These are phyloP conservation scores for Hyphantria cunea DNA, from an alignment of 1,140 invertebrate genomes.

Conservation along the genomic window DNA sequence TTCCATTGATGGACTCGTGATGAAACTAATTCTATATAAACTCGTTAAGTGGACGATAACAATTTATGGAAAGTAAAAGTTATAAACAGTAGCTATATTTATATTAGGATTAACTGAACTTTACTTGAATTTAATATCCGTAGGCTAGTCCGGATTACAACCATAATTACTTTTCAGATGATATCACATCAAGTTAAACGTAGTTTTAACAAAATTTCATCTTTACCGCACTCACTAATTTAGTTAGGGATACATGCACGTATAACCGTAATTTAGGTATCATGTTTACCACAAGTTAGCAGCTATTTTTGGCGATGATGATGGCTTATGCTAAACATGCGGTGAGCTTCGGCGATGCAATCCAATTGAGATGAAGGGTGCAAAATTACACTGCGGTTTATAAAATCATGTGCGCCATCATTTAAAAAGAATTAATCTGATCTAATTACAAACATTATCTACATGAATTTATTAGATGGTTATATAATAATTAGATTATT, in stretches of 20 bases:
- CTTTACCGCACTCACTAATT: constrained; percentile 22
- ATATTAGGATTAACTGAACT: no score
- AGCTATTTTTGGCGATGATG: constrained; percentile 6
- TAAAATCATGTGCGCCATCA: not conserved
- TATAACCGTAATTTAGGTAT: constrained; percentile 12
- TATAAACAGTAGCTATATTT: no score
- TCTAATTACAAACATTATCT: no score
- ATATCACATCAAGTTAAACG: constrained; percentile 16
- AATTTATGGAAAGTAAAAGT: no score
- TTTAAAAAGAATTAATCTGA: not conserved
- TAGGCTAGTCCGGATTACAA: constrained; percentile 24
- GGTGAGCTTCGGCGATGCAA: not conserved
- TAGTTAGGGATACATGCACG: constrained; percentile 8
- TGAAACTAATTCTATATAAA: no score
- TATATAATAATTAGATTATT: no score
- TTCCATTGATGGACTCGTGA: no score
- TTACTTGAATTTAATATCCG: constrained; percentile 15
- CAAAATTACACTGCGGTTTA: not conserved
- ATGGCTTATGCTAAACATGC: constrained; percentile 3
- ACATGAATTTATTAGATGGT: no score
- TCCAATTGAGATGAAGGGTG: not conserved
- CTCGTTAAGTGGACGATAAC: no score
- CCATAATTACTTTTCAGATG: constrained; percentile 22
- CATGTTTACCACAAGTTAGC: constrained; percentile 11
- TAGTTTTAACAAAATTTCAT: constrained; percentile 25